A percentile compares a stretch with the other conserved stretches of the same genome.
These are phyloP conservation scores for Scaptomyza polygonia DNA, from an alignment of 2,888 invertebrate genomes.

Conservation along the genomic window DNA sequence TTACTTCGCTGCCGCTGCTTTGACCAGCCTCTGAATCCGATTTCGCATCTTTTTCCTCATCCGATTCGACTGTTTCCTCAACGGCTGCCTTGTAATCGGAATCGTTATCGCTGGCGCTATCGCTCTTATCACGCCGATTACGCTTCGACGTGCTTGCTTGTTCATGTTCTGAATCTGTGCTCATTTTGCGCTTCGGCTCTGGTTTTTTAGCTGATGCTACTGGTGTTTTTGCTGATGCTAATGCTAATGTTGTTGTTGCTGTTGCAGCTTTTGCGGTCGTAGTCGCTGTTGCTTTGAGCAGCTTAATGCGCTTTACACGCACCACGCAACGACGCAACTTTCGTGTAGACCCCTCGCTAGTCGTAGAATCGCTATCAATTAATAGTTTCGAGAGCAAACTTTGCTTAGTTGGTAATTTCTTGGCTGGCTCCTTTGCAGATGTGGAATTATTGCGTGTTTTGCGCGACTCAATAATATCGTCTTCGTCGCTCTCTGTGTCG, in stretches of 20 bases:
- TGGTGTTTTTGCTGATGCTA: background rate
- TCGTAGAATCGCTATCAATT: conserved; percentile 38
- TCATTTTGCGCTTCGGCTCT: conserved; percentile 56
- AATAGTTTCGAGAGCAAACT: conserved; percentile 45
- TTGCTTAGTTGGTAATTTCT: conserved; percentile 12
- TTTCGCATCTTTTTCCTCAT: conserved; percentile 32
- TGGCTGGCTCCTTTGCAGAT: background rate
- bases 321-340: conserved; percentile 63
- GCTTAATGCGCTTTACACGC: conserved; percentile 61
- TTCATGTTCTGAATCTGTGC: conserved; percentile 58
- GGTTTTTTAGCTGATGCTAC: conserved; percentile 1
- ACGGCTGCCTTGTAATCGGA: conserved; percentile 55
- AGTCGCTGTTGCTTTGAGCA: background rate
- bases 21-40: conserved; percentile 46
- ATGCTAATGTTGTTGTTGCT: background rate
- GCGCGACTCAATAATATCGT: conserved; percentile 1
- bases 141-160: conserved; percentile 58
- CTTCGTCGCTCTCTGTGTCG: conserved; percentile 36
- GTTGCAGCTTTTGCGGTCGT: background rate
- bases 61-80: conserved; percentile 29
- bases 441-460: conserved; percentile 15
- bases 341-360: conserved; percentile 17
- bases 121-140: conserved; percentile 40
- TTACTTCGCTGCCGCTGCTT: conserved; percentile 81
- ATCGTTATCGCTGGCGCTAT: conserved; percentile 42